Evolutionary conservation across 2,113 vertebrate genomes (phyloP).

Genomic region (Pagrus major): DNA sequence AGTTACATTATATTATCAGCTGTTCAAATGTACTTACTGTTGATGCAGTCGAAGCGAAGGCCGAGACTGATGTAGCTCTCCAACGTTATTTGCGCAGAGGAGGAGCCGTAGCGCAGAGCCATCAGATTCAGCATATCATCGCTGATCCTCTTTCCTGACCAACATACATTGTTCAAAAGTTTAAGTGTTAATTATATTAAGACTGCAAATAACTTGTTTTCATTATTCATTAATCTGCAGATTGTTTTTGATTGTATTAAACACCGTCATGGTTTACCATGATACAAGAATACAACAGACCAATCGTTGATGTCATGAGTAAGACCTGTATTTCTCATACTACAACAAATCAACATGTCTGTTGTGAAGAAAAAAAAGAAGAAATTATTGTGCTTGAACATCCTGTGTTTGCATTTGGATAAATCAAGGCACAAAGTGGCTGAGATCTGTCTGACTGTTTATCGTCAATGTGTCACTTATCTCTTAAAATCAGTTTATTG

Average conservation of each 20-base stretch:
- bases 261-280: not conserved
- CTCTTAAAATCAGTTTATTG: not conserved
- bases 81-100: constrained; percentile 72
- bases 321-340: not conserved
- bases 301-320: not conserved
- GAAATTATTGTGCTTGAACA: not conserved
- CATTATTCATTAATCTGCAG: not conserved
- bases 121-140: constrained; percentile 79
- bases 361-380: not conserved
- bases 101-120: constrained; percentile 75
- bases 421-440: not conserved
- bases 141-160: constrained; percentile 60
- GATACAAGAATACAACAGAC: not conserved
- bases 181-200: not conserved
- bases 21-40: constrained; percentile 65
- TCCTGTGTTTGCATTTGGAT: not conserved
- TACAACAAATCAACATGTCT: not conserved
- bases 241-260: not conserved
- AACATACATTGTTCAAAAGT: constrained; percentile 1
- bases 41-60: constrained; percentile 78
- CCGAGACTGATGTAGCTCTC: constrained; percentile 80
- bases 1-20: not conserved
- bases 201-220: not conserved
- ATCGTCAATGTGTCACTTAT: not conserved
- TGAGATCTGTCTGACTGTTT: not conserved